phyloP scores from a whole-genome alignment of 2,888 invertebrate species.

The Siphlonurus alternatus region DNA sequence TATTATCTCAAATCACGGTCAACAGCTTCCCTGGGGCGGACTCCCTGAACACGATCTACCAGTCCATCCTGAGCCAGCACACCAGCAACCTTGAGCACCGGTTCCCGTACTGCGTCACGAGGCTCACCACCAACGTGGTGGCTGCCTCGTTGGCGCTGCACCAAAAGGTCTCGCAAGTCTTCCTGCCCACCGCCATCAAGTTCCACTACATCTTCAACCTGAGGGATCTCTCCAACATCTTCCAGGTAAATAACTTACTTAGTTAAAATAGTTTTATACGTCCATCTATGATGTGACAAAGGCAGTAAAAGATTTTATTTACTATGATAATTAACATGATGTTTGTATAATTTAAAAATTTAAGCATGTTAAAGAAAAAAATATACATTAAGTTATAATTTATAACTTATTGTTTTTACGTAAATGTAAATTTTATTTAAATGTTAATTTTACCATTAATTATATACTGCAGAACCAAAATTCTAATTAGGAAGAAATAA shows the following conservation, averaged over 20 bases:
- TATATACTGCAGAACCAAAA: too few relatives aligned
- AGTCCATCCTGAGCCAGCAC: constrained; percentile 74
- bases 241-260: constrained; percentile 58
- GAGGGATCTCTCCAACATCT: constrained; percentile 85
- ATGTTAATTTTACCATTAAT: too few relatives aligned
- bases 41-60: constrained; percentile 74
- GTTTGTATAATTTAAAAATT: too few relatives aligned
- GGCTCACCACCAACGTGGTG: constrained; percentile 56
- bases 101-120: constrained; percentile 50
- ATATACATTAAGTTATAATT: too few relatives aligned
- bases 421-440: too few relatives aligned
- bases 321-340: too few relatives aligned
- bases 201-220: constrained; percentile 95
- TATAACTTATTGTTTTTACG: too few relatives aligned
- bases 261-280: neutral
- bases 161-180: constrained; percentile 68
- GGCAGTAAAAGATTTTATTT: too few relatives aligned
- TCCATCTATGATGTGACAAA: too few relatives aligned
- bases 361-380: too few relatives aligned
- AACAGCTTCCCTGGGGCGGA: constrained; percentile 58
- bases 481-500: too few relatives aligned
- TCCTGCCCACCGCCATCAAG: constrained; percentile 88
- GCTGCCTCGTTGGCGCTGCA: constrained; percentile 71
- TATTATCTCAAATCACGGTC: too few relatives aligned
- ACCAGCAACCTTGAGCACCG: constrained; percentile 64